Base-by-base conservation (phyloP, 2,888 invertebrate genomes). In the Ichneumoninae sp. region DNA sequence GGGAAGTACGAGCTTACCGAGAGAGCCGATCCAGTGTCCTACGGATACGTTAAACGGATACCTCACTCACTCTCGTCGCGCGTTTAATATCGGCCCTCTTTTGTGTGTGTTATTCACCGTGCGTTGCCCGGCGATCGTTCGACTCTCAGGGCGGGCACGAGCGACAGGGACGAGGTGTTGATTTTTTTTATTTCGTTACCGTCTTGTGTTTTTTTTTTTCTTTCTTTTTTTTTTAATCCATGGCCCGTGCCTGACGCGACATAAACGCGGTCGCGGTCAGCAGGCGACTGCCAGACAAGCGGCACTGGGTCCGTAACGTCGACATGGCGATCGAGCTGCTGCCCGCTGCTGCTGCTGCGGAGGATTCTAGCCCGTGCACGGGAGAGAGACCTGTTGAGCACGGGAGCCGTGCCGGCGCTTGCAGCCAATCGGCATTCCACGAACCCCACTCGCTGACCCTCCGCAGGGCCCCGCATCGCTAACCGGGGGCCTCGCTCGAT, bases 201-300 rank as follows among this genome's bases (percentile, higher is more conserved):
- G 22, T 36, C 16, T 63, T 63, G 40, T n/a, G n/a, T n/a, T 44
- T 50, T 60, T 36, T 50, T 60, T 36, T 44, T 57, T 22, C n/a
- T 68, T 19, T 52, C 19, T 60, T n/a, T 22, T 54, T 50, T 74
- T 52, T 50, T 91, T 87, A 91, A 89, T 91, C 90, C 92, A 92
- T 92, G 89, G 89, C 89, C 90, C 89, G 86, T 88, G 87, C 87
- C 83, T 66, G 85, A 83, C 85, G 73, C 89, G 87, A 91, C 88
- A 86, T 89, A 87, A 75, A 91, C 92, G 90, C 92, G 92, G 92
- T 93, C 93, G 93, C 93, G 91, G 91, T 92, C 92, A 92, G 90
- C 91, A 91, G 90, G 92, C 93, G 92, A 93, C 93, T 93, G 91
- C 88, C 89, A 87, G 87, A 87, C 86, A 85, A 80, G 75, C 85